Evolutionary conservation across 2,888 invertebrate species (phyloP).

Genomic region (Leptopterna dolabrata): DNA sequence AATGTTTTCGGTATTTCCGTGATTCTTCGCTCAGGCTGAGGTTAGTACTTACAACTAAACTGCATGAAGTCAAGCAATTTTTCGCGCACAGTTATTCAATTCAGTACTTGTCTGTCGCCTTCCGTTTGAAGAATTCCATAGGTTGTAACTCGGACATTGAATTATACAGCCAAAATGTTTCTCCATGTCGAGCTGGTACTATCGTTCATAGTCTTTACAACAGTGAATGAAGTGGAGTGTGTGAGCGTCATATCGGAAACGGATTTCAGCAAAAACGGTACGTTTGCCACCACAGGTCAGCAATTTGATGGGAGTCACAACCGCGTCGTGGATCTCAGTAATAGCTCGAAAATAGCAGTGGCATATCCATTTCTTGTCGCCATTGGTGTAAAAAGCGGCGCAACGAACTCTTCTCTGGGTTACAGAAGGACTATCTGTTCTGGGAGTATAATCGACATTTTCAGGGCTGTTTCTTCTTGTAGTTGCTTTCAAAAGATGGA

Average conservation of each 20-base stretch:
- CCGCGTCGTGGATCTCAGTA: neutral
- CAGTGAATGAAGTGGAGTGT: neutral
- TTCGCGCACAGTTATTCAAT: neutral
- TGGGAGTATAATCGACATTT: neutral
- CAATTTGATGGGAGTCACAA: neutral
- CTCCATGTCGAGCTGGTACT: too few relatives aligned
- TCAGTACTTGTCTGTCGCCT: too few relatives aligned
- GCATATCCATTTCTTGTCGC: neutral
- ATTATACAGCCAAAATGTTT: too few relatives aligned
- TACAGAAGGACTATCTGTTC: neutral
- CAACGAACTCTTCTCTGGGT: neutral
- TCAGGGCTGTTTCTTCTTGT: neutral
- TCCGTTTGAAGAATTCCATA: too few relatives aligned
- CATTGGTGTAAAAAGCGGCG: neutral
- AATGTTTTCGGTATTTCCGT: too few relatives aligned
- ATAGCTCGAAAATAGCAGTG: neutral
- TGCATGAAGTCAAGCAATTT: neutral
- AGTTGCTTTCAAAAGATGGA: neutral
- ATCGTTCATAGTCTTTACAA: too few relatives aligned
- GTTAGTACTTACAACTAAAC: too few relatives aligned
- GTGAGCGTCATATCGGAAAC: neutral
- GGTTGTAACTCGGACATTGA: too few relatives aligned
- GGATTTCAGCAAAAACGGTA: neutral
- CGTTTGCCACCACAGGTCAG: neutral
- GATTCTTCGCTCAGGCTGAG: too few relatives aligned